Evolutionary conservation across 2,888 invertebrate genomes (phyloP).

Genomic region (Drosophila monieri): DNA sequence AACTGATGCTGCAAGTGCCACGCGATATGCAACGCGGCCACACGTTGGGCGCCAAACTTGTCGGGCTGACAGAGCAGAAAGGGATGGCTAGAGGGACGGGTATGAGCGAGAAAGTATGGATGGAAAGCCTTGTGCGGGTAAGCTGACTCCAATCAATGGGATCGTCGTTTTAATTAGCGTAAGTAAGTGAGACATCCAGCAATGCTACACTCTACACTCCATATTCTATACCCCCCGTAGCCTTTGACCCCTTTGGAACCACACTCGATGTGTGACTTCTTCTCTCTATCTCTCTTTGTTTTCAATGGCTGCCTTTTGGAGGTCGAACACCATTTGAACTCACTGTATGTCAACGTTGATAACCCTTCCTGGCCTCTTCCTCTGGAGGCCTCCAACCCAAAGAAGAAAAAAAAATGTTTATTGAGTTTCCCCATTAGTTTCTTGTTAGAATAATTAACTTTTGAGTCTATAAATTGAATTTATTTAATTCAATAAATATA

Average conservation of each 20-base stretch:
- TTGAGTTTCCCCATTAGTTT: background rate
- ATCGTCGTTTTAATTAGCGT: constrained; percentile 70
- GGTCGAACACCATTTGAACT: constrained; percentile 15
- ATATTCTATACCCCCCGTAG: background rate
- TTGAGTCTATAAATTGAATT: too few relatives aligned
- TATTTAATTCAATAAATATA: too few relatives aligned
- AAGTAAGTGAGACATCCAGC: constrained; percentile 69
- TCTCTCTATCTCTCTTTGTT: constrained; percentile 21
- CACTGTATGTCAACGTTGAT: constrained; percentile 6
- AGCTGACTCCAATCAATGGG: constrained; percentile 29
- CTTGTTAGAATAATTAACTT: too few relatives aligned
- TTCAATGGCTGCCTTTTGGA: constrained; percentile 18
- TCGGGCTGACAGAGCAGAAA: constrained; percentile 43
- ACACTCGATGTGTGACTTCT: too few relatives aligned
- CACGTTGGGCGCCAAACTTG: constrained; percentile 59
- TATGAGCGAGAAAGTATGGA: background rate
- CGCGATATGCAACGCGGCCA: constrained; percentile 29
- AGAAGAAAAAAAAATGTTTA: background rate
- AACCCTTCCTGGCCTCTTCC: background rate
- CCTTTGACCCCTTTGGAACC: background rate
- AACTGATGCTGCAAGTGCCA: constrained; percentile 10
- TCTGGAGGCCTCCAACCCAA: background rate
- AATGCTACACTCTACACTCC: constrained; percentile 38
- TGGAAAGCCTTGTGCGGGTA: background rate
- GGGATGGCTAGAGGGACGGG: background rate